Conservation (phyloP, 2,113 vertebrate species). For the Chlorodrepanis virens region DNA sequence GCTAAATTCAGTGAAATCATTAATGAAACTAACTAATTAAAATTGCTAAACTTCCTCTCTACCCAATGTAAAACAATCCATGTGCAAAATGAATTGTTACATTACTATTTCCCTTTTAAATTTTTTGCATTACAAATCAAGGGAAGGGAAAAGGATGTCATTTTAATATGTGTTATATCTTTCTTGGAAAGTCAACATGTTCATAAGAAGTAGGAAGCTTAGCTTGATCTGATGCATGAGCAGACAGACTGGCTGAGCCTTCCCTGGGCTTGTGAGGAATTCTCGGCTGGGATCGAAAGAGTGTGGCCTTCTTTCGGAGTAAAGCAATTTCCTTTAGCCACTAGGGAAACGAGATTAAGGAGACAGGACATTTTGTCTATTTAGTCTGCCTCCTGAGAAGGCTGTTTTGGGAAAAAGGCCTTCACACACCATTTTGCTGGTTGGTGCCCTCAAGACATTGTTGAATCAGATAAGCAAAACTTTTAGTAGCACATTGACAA, state of each 20-base stretch:
- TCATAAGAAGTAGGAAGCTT: neutral
- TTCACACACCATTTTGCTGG: neutral
- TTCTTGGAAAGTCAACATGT: neutral
- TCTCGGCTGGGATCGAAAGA: neutral
- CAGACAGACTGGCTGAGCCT: neutral
- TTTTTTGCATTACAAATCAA: conserved; percentile 3
- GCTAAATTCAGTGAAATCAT: neutral
- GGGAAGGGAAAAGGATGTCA: neutral
- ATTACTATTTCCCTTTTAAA: conserved; percentile 17
- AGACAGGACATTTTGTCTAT: neutral
- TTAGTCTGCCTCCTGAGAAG: neutral
- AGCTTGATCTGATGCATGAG: neutral
- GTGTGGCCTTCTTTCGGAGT: neutral
- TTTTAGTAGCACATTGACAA: neutral
- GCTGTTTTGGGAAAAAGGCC: neutral
- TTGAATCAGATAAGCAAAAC: neutral
- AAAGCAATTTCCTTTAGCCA: neutral
- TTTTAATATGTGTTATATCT: neutral
- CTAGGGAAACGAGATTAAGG: neutral
- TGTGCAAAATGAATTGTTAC: neutral
- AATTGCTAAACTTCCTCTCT: neutral
- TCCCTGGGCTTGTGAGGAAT: neutral
- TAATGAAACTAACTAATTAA: conserved; percentile 4
- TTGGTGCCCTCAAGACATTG: neutral
- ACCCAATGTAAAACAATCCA: neutral